These are phyloP conservation scores for Dysmachus trigonus DNA, from an alignment of 2,888 invertebrate genomes.

Conservation along the genomic window DNA sequence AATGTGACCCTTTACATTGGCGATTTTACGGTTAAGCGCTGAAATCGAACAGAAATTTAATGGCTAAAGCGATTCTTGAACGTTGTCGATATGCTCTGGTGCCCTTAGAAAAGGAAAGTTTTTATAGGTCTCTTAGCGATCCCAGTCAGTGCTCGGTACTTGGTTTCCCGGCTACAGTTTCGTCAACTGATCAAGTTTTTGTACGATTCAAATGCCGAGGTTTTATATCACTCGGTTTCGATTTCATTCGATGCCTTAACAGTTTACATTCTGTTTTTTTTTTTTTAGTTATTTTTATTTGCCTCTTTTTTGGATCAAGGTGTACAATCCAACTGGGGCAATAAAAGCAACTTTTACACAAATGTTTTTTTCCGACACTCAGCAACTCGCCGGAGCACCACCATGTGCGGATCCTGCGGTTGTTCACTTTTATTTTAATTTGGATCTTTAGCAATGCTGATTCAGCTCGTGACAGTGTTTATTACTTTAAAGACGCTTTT, in stretches of 20 bases:
- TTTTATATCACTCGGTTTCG: background rate
- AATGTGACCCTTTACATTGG: background rate
- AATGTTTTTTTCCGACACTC: background rate
- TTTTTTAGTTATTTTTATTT: background rate
- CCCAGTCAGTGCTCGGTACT: background rate
- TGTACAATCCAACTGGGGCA: background rate
- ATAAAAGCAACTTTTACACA: background rate
- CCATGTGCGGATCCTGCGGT: background rate
- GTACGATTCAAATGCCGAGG: background rate
- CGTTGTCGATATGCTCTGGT: background rate
- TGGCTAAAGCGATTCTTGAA: background rate
- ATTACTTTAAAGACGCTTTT: background rate
- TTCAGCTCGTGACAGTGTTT: background rate
- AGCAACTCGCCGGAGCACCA: background rate
- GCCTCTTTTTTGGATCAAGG: background rate
- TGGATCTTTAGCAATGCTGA: background rate
- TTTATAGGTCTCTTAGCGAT: background rate
- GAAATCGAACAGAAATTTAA: background rate
- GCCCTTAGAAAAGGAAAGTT: conserved; percentile 15
- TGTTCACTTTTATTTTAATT: background rate
- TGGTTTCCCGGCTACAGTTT: background rate
- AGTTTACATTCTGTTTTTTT: too few species aligned
- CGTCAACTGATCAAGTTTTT: background rate
- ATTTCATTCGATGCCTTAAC: background rate
- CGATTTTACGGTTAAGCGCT: background rate